phyloP scores from a whole-genome alignment of 2,797 vertebrate genomes.

The Gastrophryne carolinensis region DNA sequence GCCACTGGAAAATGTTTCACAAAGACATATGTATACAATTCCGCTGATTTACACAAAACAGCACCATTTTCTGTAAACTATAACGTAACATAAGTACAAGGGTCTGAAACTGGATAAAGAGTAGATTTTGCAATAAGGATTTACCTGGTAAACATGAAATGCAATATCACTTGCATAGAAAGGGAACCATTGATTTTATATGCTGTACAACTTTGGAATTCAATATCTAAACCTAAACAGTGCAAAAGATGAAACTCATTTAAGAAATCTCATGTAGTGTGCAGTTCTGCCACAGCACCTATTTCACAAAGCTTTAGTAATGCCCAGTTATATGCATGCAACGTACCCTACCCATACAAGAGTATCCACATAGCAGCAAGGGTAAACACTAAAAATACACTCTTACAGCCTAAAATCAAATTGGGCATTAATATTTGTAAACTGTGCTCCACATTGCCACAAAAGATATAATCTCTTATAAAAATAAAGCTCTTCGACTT shows the following conservation, averaged over 20 bases:
- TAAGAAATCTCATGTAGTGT: not conserved
- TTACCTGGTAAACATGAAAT: constrained; percentile 2
- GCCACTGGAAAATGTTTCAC: no score
- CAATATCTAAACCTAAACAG: not conserved
- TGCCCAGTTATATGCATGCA: constrained; percentile 24
- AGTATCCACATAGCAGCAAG: constrained; percentile 8
- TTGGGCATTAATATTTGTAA: constrained; percentile 4
- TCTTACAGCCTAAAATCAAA: constrained; percentile 19
- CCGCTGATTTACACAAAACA: not conserved
- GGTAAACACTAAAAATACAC: constrained; percentile 31
- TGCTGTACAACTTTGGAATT: not conserved
- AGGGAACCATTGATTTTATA: not conserved
- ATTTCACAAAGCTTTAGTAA: not conserved
- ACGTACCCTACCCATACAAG: not conserved
- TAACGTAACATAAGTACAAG: not conserved
- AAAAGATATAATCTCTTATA: constrained; percentile 9
- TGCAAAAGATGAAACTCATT: not conserved
- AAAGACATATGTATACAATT: no score
- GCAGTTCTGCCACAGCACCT: not conserved
- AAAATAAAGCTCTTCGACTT: constrained; percentile 21
- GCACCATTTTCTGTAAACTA: not conserved
- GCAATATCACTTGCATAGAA: constrained; percentile 1
- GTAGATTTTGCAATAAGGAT: not conserved
- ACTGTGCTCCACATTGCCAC: constrained; percentile 3
- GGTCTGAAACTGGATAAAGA: not conserved